Evolutionary conservation across 2,888 invertebrate genomes (phyloP), one percentile per base, ranked within the genome.

Genomic region (Dolomedes plantarius): DNA sequence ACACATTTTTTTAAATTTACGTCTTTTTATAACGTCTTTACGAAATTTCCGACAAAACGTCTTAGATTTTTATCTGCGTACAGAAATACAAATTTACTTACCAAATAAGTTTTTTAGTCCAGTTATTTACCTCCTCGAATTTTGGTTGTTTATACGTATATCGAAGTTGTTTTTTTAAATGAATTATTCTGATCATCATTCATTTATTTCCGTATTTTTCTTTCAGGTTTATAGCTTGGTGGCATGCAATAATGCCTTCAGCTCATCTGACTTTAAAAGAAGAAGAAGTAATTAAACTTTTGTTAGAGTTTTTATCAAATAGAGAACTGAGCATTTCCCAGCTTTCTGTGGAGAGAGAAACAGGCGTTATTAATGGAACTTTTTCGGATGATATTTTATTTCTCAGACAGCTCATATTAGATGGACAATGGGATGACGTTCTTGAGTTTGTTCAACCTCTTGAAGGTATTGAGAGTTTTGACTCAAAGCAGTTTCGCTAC

Each of bases 361-460:
- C 98, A 0, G 98, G 98, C 72, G 95, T 97, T 88, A 97, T 97
- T 91, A 98, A 98, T 92, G 97, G 97, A 80, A 94, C 95, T 91
- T 98, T 94, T 91, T 97, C 97, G 16, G 97, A 98, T 92, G 98
- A 98, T 92, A 95, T 97, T 50, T 93, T 98, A 68, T 98, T 98
- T 92, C 93, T 98, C 27, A 94, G 98, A 23, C 98, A 98, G 92
- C 94, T 98, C 75, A 97, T 98, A 89, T 94, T 98, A 77, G 98
- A 98, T 91, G 98, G 98, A 23, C 97, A 98, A 92, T 98, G 98
- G 98, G 98, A 98, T 92, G 98, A 98, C 91, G 98, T 97, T 0
- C 92, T 98, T 86, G 98, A 98, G 91, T 98, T 98, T 92, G 96
- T 98, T 86, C 97, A 98, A 92, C 98, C 98, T 0, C 93, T 98